phyloP scores from a whole-genome alignment of 1,140 invertebrate genomes.

The Andrena cerasifolii region DNA sequence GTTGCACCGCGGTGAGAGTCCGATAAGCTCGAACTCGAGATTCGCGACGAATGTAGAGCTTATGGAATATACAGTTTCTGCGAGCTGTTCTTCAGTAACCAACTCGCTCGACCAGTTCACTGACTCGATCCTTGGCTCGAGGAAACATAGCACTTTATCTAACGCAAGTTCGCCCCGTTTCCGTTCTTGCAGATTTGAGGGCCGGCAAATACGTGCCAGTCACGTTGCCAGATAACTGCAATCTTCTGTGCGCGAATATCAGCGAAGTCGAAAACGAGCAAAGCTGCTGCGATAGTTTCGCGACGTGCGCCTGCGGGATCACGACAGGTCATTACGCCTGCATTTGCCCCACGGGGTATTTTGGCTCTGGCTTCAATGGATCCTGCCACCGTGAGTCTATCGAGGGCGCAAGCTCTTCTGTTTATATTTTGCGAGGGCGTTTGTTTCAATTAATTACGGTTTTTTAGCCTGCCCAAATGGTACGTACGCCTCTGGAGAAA shows the following conservation, averaged over 20 bases:
- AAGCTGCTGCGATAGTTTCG: constrained; percentile 84
- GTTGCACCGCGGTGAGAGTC: constrained; percentile 85
- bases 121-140: too few species aligned
- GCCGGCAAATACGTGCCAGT: constrained; percentile 84
- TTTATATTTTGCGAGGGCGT: background rate
- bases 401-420: too few species aligned
- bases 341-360: constrained; percentile 86
- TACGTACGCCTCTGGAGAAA: constrained; percentile 78
- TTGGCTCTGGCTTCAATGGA: constrained; percentile 85
- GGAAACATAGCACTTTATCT: constrained; percentile 1
- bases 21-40: background rate
- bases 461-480: constrained; percentile 81
- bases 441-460: constrained; percentile 34
- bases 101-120: too few species aligned
- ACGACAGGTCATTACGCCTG: constrained; percentile 88
- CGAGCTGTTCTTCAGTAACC: too few species aligned
- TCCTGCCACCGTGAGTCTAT: constrained; percentile 85
- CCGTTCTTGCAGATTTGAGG: constrained; percentile 83
- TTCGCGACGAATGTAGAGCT: background rate
- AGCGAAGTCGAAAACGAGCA: constrained; percentile 52
- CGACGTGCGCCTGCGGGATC: constrained; percentile 86
- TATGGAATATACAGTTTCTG: too few species aligned
- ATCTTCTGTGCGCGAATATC: constrained; percentile 81
- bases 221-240: constrained; percentile 82
- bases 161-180: constrained; percentile 20